A percentile compares a stretch with the other conserved stretches of the same genome.
Evolutionary conservation across 2,113 vertebrate genomes (phyloP).

Genomic region (Lepisosteus osseus): DNA sequence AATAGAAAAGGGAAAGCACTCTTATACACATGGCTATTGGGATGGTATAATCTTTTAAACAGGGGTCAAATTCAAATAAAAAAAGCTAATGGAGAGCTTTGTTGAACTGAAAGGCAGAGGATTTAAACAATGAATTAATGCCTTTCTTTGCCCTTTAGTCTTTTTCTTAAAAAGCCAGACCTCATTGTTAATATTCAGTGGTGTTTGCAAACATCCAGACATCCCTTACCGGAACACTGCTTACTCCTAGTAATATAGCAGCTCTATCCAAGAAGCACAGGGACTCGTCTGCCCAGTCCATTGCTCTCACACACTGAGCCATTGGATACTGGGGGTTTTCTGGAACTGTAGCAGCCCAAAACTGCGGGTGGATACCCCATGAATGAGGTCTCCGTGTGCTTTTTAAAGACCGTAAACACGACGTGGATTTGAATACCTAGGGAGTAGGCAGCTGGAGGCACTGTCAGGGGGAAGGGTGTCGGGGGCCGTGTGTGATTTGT

Average conservation of each 20-base stretch:
- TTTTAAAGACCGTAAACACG: too few species aligned
- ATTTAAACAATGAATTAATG: not conserved
- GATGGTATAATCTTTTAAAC: not conserved
- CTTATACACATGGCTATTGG: too few species aligned
- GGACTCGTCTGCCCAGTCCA: too few species aligned
- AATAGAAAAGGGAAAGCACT: too few species aligned
- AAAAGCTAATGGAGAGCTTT: not conserved
- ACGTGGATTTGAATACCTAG: too few species aligned
- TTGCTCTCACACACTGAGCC: not conserved
- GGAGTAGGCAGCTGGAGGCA: too few species aligned
- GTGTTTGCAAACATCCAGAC: not conserved
- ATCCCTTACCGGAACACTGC: not conserved
- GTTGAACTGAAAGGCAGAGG: slow-evolving; percentile 1
- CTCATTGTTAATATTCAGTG: not conserved
- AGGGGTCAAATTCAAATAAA: slow-evolving; percentile 8
- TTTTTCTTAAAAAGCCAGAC: slow-evolving; percentile 10
- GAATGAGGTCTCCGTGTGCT: too few species aligned
- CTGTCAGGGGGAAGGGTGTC: too few species aligned
- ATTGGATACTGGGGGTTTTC: not conserved
- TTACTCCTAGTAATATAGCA: too few species aligned
- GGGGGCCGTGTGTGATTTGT: not conserved
- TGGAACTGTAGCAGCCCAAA: too few species aligned
- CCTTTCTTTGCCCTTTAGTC: slow-evolving; percentile 9
- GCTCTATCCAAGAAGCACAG: too few species aligned
- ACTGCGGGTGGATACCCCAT: too few species aligned